Conservation (phyloP, 2,888 invertebrate genomes). For the Ochropacha duplaris region DNA sequence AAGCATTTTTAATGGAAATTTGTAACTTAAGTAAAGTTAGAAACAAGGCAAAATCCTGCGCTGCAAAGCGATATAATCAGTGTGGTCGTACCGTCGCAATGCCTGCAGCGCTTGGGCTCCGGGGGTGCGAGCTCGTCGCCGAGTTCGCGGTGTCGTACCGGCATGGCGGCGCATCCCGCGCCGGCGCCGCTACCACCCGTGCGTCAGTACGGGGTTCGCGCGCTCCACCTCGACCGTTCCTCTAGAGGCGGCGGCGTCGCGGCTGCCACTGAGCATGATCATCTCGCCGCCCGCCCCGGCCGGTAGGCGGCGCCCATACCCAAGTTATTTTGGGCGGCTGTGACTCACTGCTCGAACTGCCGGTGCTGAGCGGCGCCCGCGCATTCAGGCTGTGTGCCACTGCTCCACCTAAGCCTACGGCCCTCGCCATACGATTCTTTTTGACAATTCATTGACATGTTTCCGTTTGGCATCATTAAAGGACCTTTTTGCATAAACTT, state of each 20-base stretch:
- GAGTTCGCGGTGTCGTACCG: slow-evolving; percentile 83
- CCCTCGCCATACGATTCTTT: slow-evolving; percentile 42
- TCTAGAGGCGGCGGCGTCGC: slow-evolving; percentile 77
- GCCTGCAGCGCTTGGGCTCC: slow-evolving; percentile 95
- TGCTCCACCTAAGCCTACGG: slow-evolving; percentile 46
- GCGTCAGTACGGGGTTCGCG: slow-evolving; percentile 61
- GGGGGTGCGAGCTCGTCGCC: slow-evolving; percentile 84
- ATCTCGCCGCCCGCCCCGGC: slow-evolving; percentile 77
- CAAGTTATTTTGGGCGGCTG: slow-evolving; percentile 74
- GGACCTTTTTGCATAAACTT: background rate
- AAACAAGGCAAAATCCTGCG: slow-evolving; percentile 32
- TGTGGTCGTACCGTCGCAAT: slow-evolving; percentile 90
- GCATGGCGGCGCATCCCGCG: slow-evolving; percentile 83
- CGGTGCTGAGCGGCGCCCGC: slow-evolving; percentile 67
- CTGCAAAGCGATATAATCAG: slow-evolving; percentile 42
- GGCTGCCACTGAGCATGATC: slow-evolving; percentile 76
- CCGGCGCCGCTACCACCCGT: slow-evolving; percentile 75
- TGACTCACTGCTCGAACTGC: slow-evolving; percentile 76
- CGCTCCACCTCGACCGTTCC: slow-evolving; percentile 70
- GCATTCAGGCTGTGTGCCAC: slow-evolving; percentile 55
- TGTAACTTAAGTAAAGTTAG: slow-evolving; percentile 9
- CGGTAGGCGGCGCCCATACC: slow-evolving; percentile 81
- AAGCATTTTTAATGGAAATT: background rate
- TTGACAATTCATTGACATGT: background rate
- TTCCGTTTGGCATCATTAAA: background rate